These are phyloP conservation scores for Synaphobranchus kaupii DNA, from an alignment of 2,797 vertebrate genomes.

Conservation along the genomic window DNA sequence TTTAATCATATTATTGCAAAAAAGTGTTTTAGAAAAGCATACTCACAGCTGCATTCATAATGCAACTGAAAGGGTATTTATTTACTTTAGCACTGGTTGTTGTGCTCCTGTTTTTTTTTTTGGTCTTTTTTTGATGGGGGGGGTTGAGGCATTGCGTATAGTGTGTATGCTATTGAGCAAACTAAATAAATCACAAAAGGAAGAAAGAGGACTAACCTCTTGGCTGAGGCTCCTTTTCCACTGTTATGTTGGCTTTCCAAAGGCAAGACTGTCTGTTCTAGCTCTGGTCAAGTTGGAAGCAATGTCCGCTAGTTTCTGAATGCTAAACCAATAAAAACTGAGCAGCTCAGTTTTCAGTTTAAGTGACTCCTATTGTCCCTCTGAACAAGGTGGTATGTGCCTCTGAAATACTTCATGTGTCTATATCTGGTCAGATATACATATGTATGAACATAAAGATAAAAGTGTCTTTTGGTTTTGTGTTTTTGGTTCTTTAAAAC, in stretches of 20 bases:
- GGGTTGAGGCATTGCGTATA: neutral
- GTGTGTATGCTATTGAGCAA: neutral
- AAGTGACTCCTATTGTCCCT: constrained; percentile 82
- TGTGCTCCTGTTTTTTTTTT: too few relatives aligned
- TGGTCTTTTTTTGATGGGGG: neutral
- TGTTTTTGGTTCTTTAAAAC: constrained; percentile 29
- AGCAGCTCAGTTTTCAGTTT: constrained; percentile 34
- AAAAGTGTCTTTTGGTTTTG: constrained; percentile 26
- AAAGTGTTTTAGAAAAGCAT: neutral
- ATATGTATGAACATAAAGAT: constrained; percentile 38
- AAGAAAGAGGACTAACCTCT: neutral
- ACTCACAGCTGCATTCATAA: constrained; percentile 3
- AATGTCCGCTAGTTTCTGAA: constrained; percentile 32
- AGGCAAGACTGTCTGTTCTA: neutral
- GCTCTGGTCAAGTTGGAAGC: constrained; percentile 34
- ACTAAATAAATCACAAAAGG: neutral
- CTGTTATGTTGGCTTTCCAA: constrained; percentile 11
- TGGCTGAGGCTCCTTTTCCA: constrained; percentile 11
- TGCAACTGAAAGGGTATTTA: neutral
- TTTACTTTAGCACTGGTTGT: neutral
- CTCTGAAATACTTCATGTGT: constrained; percentile 85
- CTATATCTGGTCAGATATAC: constrained; percentile 44
- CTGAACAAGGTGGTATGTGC: constrained; percentile 89
- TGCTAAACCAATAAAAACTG: constrained; percentile 29
- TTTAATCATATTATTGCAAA: constrained; percentile 11